Percentiles rank a stretch among this genome's conserved stretches.
Evolutionary conservation across 2,797 vertebrate species (phyloP).

Genomic region (Gouania willdenowi): DNA sequence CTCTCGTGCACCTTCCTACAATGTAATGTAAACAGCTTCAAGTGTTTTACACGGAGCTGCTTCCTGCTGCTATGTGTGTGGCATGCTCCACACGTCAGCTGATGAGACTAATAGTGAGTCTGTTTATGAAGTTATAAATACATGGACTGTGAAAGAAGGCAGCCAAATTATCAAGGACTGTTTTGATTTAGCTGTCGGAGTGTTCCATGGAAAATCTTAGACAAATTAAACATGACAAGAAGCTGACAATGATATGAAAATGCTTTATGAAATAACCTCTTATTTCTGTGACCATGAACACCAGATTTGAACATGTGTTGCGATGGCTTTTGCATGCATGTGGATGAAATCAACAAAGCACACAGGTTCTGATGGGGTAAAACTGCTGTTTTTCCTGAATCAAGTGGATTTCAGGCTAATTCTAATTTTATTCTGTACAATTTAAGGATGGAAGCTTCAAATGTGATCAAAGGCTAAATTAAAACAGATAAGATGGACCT

Average conservation of each 20-base stretch:
- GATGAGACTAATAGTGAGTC: slow-evolving; percentile 63
- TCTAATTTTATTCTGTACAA: slow-evolving; percentile 20
- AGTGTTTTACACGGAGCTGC: slow-evolving; percentile 62
- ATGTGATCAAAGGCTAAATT: too few relatives aligned
- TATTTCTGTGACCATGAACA: slow-evolving; percentile 23
- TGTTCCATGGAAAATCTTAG: slow-evolving; percentile 42
- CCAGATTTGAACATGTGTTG: slow-evolving; percentile 22
- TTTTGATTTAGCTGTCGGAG: slow-evolving; percentile 59
- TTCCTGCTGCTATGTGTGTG: slow-evolving; percentile 72
- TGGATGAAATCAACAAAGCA: slow-evolving; percentile 39
- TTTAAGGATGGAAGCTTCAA: too few relatives aligned
- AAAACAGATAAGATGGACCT: too few relatives aligned
- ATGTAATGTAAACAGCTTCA: slow-evolving; percentile 64
- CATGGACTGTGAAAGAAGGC: slow-evolving; percentile 47
- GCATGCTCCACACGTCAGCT: slow-evolving; percentile 65
- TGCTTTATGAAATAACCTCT: slow-evolving; percentile 36
- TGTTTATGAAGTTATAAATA: slow-evolving; percentile 68
- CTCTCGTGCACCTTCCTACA: slow-evolving; percentile 51
- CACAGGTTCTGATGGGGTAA: slow-evolving; percentile 16
- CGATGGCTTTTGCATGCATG: slow-evolving; percentile 28
- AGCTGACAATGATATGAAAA: slow-evolving; percentile 56
- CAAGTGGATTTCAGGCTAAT: slow-evolving; percentile 27
- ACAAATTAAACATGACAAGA: slow-evolving; percentile 46
- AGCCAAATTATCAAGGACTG: slow-evolving; percentile 60
- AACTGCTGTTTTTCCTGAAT: slow-evolving; percentile 27